Evolutionary conservation across 2,888 invertebrate genomes (phyloP).

Genomic region (Steinernema scapterisci): DNA sequence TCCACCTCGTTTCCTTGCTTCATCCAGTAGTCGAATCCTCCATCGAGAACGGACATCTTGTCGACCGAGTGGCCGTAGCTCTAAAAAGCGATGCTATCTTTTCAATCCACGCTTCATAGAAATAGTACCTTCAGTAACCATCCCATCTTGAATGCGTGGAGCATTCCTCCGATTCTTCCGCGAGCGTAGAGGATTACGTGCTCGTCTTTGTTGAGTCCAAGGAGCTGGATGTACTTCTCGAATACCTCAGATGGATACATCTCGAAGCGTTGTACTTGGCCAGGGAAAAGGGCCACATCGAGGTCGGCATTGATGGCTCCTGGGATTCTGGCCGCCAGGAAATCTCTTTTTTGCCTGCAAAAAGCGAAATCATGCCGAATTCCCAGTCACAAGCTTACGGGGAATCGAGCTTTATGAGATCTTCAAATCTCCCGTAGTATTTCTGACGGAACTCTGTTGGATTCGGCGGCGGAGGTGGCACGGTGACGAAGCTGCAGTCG

Average conservation of each 20-base stretch:
- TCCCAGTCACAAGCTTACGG: slow-evolving; percentile 38
- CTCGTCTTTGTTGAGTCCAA: slow-evolving; percentile 54
- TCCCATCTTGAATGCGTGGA: slow-evolving; percentile 54
- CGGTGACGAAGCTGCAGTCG: slow-evolving; percentile 11
- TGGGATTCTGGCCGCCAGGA: slow-evolving; percentile 53
- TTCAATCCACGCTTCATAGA: background rate
- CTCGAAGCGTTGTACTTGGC: slow-evolving; percentile 52
- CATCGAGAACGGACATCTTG: slow-evolving; percentile 56
- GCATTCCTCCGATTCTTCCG: slow-evolving; percentile 60
- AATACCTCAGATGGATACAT: slow-evolving; percentile 55
- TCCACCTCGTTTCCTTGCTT: slow-evolving; percentile 44
- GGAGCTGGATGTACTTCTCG: slow-evolving; percentile 54
- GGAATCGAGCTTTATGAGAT: slow-evolving; percentile 40
- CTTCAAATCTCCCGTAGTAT: slow-evolving; percentile 53
- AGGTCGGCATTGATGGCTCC: slow-evolving; percentile 54
- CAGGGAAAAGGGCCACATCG: slow-evolving; percentile 58
- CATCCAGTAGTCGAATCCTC: slow-evolving; percentile 57
- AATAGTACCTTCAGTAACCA: slow-evolving; percentile 60
- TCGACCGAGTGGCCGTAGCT: slow-evolving; percentile 53
- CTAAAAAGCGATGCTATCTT: slow-evolving; percentile 39
- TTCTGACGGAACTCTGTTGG: slow-evolving; percentile 51
- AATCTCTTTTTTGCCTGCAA: slow-evolving; percentile 37
- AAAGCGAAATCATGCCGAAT: slow-evolving; percentile 22
- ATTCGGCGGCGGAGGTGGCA: slow-evolving; percentile 43
- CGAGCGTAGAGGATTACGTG: slow-evolving; percentile 58